Conservation (phyloP, 1,140 invertebrate species). For the Neoseiulus cucumeris region DNA sequence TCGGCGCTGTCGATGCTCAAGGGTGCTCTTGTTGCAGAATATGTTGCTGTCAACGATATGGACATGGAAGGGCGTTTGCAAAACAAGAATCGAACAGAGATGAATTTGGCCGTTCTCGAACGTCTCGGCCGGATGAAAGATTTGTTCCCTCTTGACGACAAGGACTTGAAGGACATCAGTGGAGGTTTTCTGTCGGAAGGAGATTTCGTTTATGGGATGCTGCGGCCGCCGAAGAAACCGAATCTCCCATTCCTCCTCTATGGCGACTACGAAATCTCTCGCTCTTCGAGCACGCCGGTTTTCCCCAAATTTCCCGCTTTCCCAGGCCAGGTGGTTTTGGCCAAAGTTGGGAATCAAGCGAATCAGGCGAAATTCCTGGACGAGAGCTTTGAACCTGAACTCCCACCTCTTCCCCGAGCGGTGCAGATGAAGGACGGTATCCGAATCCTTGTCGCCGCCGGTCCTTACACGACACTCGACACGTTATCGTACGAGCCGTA, state of each 20-base stretch:
- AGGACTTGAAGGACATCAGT: not conserved
- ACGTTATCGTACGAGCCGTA: constrained; percentile 58
- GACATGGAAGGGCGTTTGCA: not conserved
- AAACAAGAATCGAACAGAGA: not conserved
- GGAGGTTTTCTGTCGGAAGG: not conserved
- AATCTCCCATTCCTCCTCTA: not conserved
- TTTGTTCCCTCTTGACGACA: not conserved
- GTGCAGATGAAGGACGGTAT: constrained; percentile 26
- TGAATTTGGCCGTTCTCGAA: not conserved
- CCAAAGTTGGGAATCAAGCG: not conserved
- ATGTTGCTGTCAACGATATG: not conserved
- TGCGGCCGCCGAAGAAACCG: not conserved
- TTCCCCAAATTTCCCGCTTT: constrained; percentile 1
- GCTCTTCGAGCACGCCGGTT: not conserved
- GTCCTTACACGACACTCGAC: constrained; percentile 56
- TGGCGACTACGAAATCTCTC: not conserved
- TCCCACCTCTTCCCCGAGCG: not conserved
- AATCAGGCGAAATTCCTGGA: not conserved
- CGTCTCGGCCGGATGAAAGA: not conserved
- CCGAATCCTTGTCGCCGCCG: constrained; percentile 50
- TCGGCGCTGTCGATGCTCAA: too few species aligned
- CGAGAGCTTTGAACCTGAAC: not conserved
- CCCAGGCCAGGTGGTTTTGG: not conserved
- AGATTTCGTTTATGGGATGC: not conserved
- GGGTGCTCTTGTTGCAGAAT: too few species aligned